Evolutionary conservation across 1,140 invertebrate species (phyloP).

Genomic region (Caenorhabditis brenneri): DNA sequence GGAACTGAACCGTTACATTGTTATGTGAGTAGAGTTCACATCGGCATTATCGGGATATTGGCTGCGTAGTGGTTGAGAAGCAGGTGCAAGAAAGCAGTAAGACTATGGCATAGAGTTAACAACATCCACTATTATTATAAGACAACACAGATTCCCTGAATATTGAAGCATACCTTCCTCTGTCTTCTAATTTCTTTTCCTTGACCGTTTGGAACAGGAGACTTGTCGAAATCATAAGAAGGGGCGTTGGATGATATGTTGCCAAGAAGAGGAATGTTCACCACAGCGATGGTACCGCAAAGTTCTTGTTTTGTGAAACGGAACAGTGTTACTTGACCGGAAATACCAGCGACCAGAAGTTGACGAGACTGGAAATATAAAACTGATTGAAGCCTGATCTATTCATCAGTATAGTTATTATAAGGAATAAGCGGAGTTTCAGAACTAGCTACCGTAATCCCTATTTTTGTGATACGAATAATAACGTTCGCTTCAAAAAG

Average conservation of each 20-base stretch:
- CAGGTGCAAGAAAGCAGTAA: not conserved
- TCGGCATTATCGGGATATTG: no score
- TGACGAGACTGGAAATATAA: constrained; percentile 76
- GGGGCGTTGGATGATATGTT: not conserved
- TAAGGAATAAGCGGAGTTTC: no score
- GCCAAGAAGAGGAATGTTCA: constrained; percentile 37
- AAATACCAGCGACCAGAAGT: constrained; percentile 85
- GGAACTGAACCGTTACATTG: not conserved
- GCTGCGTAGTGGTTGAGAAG: no score
- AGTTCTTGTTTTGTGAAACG: constrained; percentile 90
- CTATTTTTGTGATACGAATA: no score
- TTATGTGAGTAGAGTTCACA: not conserved
- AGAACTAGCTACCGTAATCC: no score
- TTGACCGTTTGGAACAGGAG: constrained; percentile 11
- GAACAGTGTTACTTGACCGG: constrained; percentile 90
- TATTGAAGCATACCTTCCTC: constrained; percentile 21
- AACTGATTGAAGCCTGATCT: constrained; percentile 9
- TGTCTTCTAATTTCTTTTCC: constrained; percentile 49
- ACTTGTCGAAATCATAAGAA: not conserved
- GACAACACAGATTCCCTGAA: not conserved
- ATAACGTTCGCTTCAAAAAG: no score
- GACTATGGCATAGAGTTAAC: not conserved
- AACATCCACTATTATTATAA: not conserved
- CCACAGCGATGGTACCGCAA: constrained; percentile 80
- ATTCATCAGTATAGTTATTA: not conserved